A percentile compares a stretch with the other conserved stretches of the same genome.
Conservation (phyloP, 2,797 vertebrate species). For the Coluber constrictor region DNA sequence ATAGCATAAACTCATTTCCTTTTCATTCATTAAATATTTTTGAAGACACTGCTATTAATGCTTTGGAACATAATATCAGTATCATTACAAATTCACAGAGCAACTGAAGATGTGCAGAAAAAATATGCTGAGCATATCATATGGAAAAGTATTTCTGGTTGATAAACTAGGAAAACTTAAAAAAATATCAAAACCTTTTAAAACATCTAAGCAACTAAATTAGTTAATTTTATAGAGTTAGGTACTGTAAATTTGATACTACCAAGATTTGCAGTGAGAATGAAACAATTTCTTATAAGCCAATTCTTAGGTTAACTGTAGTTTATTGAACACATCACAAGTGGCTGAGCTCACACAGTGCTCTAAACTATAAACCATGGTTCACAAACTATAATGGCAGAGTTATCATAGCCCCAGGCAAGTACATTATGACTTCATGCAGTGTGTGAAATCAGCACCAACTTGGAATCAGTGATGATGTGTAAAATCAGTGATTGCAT, state of each 20-base stretch:
- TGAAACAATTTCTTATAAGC: not conserved
- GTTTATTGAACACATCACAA: not conserved
- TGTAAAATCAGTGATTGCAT: not conserved
- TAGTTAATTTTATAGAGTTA: not conserved
- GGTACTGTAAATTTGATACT: not conserved
- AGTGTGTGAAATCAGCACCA: not conserved
- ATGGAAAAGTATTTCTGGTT: slow-evolving; percentile 37
- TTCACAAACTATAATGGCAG: not conserved
- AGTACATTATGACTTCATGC: not conserved
- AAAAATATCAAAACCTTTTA: not conserved
- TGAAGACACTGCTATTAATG: slow-evolving; percentile 45
- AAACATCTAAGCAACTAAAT: not conserved
- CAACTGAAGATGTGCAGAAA: not conserved
- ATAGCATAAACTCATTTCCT: not conserved
- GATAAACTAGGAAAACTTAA: slow-evolving; percentile 25
- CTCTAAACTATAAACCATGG: not conserved
- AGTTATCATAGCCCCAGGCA: not conserved
- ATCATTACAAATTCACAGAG: slow-evolving; percentile 32
- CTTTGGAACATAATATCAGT: slow-evolving; percentile 48
- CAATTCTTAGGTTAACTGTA: not conserved
- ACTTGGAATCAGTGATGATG: not conserved
- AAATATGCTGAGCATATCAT: not conserved
- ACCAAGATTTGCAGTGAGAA: not conserved
- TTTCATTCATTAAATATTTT: slow-evolving; percentile 23
- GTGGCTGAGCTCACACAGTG: not conserved